These are phyloP conservation scores for Platygyra sinensis DNA, from an alignment of 64 coral and sea anemone species.

Conservation along the genomic window DNA sequence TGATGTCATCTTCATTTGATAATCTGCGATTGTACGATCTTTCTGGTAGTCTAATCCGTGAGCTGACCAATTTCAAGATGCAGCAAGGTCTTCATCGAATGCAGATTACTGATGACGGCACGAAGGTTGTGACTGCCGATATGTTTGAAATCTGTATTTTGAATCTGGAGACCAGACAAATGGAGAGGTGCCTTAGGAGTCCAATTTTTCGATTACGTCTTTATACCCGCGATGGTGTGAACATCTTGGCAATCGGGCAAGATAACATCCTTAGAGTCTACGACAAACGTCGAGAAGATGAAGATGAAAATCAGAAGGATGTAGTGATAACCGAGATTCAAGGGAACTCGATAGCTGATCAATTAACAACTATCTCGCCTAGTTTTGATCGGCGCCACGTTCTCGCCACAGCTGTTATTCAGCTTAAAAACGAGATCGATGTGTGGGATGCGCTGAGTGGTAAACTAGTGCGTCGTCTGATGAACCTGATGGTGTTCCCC, in stretches of 20 bases:
- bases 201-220: slow-evolving; percentile 65
- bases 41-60: slow-evolving; percentile 63
- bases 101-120: slow-evolving; percentile 86
- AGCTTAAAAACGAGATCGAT: slow-evolving; percentile 52
- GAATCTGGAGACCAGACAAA: slow-evolving; percentile 64
- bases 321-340: slow-evolving; percentile 52
- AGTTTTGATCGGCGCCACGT: slow-evolving; percentile 68
- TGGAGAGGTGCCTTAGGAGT: slow-evolving; percentile 70
- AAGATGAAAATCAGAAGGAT: slow-evolving; percentile 80
- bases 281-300: slow-evolving; percentile 76
- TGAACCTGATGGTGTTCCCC: slow-evolving; percentile 58
- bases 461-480: slow-evolving; percentile 52
- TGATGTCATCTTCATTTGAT: slow-evolving; percentile 65
- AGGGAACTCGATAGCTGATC: slow-evolving; percentile 67
- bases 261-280: slow-evolving; percentile 75
- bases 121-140: slow-evolving; percentile 68
- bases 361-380: slow-evolving; percentile 34
- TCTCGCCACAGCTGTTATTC: slow-evolving; percentile 28
- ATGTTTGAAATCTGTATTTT: slow-evolving; percentile 80
- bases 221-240: slow-evolving; percentile 71
- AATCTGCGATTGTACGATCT: slow-evolving; percentile 77
- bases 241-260: slow-evolving; percentile 67
- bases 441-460: slow-evolving; percentile 68
- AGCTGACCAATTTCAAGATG: slow-evolving; percentile 80
- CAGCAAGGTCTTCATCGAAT: slow-evolving; percentile 53